phyloP scores from a whole-genome alignment of 1,140 invertebrate genomes.

The Leptinotarsa texana region DNA sequence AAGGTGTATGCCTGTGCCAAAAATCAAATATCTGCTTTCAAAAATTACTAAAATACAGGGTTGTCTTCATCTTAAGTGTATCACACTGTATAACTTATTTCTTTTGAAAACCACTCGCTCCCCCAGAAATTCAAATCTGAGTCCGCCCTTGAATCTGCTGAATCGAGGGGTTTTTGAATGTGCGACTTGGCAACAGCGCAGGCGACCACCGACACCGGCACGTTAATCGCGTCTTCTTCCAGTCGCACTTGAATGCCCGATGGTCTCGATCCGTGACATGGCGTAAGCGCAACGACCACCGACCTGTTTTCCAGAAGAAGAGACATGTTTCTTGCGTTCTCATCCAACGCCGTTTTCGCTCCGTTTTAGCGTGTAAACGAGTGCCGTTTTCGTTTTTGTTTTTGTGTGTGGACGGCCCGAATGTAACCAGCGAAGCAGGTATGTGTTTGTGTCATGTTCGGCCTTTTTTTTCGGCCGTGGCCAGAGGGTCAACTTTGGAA shows the following conservation, averaged over 20 bases:
- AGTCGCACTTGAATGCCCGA: slow-evolving; percentile 2
- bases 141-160: too few relatives aligned
- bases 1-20: too few relatives aligned
- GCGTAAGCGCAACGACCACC: neutral
- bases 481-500: neutral
- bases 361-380: neutral
- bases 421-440: slow-evolving; percentile 7
- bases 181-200: slow-evolving; percentile 11
- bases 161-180: too few relatives aligned
- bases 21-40: too few relatives aligned
- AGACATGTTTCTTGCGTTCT: slow-evolving; percentile 4
- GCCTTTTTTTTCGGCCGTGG: neutral
- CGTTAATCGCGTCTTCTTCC: slow-evolving; percentile 20
- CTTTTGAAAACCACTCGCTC: too few relatives aligned
- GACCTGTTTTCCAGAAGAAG: slow-evolving; percentile 5
- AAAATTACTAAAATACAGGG: too few relatives aligned
- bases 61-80: too few relatives aligned
- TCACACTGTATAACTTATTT: too few relatives aligned
- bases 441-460: neutral
- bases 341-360: neutral
- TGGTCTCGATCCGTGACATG: neutral
- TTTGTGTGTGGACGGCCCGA: slow-evolving; percentile 1
- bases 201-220: slow-evolving; percentile 15
- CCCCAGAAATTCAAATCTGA: too few relatives aligned
- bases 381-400: slow-evolving; percentile 7